Evolutionary conservation across 2,113 vertebrate genomes (phyloP).

Genomic region (Tautogolabrus adspersus): DNA sequence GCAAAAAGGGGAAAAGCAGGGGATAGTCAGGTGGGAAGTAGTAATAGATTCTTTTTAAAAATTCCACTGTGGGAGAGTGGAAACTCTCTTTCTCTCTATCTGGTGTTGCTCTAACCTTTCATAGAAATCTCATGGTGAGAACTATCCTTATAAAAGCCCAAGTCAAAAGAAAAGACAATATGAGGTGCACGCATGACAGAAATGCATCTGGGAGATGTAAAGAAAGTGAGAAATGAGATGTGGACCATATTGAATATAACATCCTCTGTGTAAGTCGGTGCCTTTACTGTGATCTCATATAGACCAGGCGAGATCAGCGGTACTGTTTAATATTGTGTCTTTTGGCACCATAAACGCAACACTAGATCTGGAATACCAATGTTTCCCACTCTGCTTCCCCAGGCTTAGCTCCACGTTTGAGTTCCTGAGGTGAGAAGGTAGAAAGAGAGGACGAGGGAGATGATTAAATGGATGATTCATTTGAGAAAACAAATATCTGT

Average conservation of each 20-base stretch:
- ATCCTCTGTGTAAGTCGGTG: conserved; percentile 36
- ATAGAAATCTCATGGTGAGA: conserved; percentile 67
- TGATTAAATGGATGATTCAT: conserved; percentile 62
- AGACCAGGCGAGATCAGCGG: conserved; percentile 31
- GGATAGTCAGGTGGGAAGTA: conserved; percentile 66
- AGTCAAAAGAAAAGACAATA: conserved; percentile 65
- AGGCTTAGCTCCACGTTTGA: conserved; percentile 28
- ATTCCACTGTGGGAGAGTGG: conserved; percentile 66
- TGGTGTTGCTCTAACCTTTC: conserved; percentile 60
- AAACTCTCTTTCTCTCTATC: conserved; percentile 57
- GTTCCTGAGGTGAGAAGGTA: conserved; percentile 44
- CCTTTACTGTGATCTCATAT: conserved; percentile 61
- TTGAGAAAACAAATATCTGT: conserved; percentile 61
- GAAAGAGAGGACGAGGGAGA: conserved; percentile 14
- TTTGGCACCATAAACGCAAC: conserved; percentile 42
- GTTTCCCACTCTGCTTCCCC: conserved; percentile 20
- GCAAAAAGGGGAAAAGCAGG: conserved; percentile 14
- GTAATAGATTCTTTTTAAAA: conserved; percentile 61
- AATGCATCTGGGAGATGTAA: conserved; percentile 65
- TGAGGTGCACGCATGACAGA: conserved; percentile 55
- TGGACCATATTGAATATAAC: conserved; percentile 66
- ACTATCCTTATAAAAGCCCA: conserved; percentile 64
- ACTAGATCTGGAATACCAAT: conserved; percentile 32
- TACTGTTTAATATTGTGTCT: conserved; percentile 61
- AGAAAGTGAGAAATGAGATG: conserved; percentile 41